Conservation (phyloP, 2,888 invertebrate species). For the Tachina grossa region DNA sequence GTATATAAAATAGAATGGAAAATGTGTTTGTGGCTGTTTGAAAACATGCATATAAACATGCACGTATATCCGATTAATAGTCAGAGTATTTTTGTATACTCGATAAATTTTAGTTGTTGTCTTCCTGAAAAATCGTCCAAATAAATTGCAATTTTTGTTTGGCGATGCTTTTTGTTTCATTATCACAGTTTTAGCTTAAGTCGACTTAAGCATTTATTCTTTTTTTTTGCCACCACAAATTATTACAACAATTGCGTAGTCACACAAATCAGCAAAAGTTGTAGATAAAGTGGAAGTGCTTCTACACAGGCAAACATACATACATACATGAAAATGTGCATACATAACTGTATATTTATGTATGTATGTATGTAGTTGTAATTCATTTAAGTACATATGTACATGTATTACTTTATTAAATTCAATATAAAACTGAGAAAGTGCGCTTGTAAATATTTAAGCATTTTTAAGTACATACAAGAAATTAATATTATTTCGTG, state of each 20-base stretch:
- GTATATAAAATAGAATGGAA: too few relatives aligned
- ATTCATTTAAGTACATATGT: background rate
- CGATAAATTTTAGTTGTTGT: too few relatives aligned
- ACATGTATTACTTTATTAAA: background rate
- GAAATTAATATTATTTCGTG: constrained; percentile 60
- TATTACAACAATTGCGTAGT: constrained; percentile 8
- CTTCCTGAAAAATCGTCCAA: too few relatives aligned
- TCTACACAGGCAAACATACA: background rate
- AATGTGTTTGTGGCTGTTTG: too few relatives aligned
- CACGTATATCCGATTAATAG: too few relatives aligned
- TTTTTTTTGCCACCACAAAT: background rate
- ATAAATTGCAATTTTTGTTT: too few relatives aligned
- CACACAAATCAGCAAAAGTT: background rate
- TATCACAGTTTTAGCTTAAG: background rate
- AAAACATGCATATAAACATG: too few relatives aligned
- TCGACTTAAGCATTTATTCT: background rate
- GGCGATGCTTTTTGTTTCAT: too few relatives aligned
- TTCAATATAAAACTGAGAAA: constrained; percentile 34
- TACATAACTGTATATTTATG: background rate
- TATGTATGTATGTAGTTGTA: too few relatives aligned
- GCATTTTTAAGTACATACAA: constrained; percentile 22
- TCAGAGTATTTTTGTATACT: too few relatives aligned
- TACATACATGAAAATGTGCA: background rate
- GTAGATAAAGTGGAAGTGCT: constrained; percentile 22
- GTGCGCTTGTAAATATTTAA: constrained; percentile 26